phyloP scores from a whole-genome alignment of 2,888 invertebrate genomes.

The Drosophila stalkeri region DNA sequence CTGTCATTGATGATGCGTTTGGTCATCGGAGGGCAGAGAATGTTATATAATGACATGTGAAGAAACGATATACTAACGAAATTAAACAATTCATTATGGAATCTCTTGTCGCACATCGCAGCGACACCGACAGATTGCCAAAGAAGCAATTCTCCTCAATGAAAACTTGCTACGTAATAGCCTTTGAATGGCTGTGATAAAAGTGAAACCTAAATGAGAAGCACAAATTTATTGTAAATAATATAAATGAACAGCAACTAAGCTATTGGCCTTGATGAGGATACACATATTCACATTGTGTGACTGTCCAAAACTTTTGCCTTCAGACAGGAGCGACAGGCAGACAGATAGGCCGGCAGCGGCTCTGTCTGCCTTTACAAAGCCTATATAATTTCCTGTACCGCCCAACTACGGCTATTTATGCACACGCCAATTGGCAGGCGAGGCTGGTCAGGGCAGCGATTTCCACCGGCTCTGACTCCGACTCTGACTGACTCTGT shows the following conservation, averaged over 20 bases:
- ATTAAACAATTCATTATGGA: constrained; percentile 67
- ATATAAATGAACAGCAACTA: constrained; percentile 47
- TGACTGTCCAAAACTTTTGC: constrained; percentile 40
- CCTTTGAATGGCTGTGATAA: constrained; percentile 54
- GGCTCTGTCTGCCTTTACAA: no score
- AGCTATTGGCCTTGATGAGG: constrained; percentile 37
- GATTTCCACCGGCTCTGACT: constrained; percentile 4
- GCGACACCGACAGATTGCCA: constrained; percentile 38
- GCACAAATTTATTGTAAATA: constrained; percentile 60
- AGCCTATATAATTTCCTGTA: constrained; percentile 57
- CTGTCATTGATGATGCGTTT: constrained; percentile 33
- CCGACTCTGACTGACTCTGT: constrained; percentile 17
- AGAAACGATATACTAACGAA: constrained; percentile 42
- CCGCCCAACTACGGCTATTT: constrained; percentile 29
- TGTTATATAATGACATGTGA: constrained; percentile 48
- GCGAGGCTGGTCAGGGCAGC: constrained; percentile 1
- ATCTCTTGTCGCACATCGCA: constrained; percentile 27
- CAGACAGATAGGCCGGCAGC: not conserved
- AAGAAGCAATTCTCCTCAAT: constrained; percentile 34
- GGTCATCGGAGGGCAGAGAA: constrained; percentile 22
- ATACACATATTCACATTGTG: constrained; percentile 46
- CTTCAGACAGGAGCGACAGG: constrained; percentile 22
- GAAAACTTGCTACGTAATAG: constrained; percentile 64
- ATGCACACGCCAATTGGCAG: constrained; percentile 46
- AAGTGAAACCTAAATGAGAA: constrained; percentile 72